These are phyloP conservation scores for Glossophaga mutica DNA, from an alignment of 2,797 vertebrate species.

Conservation along the genomic window DNA sequence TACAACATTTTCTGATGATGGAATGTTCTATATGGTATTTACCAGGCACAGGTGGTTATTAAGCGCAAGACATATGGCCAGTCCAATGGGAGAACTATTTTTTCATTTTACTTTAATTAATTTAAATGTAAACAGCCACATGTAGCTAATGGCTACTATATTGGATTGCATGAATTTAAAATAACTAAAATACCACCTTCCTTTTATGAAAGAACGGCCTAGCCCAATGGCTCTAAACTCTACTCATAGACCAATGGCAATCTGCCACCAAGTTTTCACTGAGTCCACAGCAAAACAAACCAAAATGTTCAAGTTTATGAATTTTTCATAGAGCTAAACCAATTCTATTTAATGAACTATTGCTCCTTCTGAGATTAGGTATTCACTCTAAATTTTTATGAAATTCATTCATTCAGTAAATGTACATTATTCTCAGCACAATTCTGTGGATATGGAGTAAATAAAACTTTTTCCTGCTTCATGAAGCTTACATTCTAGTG, in stretches of 20 bases:
- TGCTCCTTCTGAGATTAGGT: not conserved
- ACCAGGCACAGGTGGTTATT: not conserved
- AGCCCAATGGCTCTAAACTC: not conserved
- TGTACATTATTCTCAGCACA: not conserved
- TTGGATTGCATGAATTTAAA: not conserved
- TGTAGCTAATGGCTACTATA: not conserved
- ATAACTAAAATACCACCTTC: constrained; percentile 28
- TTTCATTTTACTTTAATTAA: constrained; percentile 18
- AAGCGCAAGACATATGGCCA: not conserved
- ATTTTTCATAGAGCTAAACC: constrained; percentile 42
- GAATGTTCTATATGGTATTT: not conserved
- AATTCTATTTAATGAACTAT: not conserved
- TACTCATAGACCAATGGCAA: not conserved
- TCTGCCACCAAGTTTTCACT: not conserved
- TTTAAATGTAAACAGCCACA: constrained; percentile 2
- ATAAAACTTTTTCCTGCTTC: constrained; percentile 19
- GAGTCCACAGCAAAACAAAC: not conserved
- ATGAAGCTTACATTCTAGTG: not conserved
- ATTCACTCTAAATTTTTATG: not conserved
- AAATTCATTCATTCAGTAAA: constrained; percentile 22
- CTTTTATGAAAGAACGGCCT: not conserved
- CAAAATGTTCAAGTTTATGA: not conserved
- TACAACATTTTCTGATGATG: not conserved
- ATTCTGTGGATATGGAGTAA: not conserved
- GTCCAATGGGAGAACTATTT: not conserved